Conservation (phyloP, 2,113 vertebrate genomes). For the Benitochromis conjunctus region DNA sequence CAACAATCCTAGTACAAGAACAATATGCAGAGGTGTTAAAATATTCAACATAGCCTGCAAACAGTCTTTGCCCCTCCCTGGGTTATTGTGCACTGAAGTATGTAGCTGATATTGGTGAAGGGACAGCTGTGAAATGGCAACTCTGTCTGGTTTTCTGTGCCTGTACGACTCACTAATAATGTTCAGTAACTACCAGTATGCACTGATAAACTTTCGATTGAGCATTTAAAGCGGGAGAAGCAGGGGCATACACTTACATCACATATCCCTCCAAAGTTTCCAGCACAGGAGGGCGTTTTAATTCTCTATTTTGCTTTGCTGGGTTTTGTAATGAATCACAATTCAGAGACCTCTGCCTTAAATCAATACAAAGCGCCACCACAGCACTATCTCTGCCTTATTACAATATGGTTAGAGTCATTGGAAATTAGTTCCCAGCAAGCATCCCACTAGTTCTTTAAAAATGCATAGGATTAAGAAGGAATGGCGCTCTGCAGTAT, state of each 20-base stretch:
- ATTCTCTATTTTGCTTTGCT: constrained; percentile 42
- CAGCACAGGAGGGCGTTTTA: constrained; percentile 14
- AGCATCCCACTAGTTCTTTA: constrained; percentile 62
- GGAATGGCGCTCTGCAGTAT: constrained; percentile 57
- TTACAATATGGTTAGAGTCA: constrained; percentile 60
- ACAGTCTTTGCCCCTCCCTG: constrained; percentile 36
- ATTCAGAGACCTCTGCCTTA: constrained; percentile 48
- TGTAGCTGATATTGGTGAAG: constrained; percentile 27
- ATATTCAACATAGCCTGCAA: constrained; percentile 62
- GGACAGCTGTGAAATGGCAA: neutral
- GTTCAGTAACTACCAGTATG: neutral
- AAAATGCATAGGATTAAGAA: constrained; percentile 77
- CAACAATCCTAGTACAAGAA: constrained; percentile 55
- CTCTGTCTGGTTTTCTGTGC: neutral
- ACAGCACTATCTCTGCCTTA: constrained; percentile 64
- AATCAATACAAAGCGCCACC: constrained; percentile 59
- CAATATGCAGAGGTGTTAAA: constrained; percentile 70
- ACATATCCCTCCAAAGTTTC: neutral
- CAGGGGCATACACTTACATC: neutral
- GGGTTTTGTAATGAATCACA: constrained; percentile 67
- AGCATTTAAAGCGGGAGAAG: neutral
- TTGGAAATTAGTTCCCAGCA: constrained; percentile 66
- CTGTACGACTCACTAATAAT: constrained; percentile 16
- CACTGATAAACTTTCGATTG: neutral
- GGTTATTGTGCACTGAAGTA: constrained; percentile 58